Conservation (phyloP, 2,797 vertebrate species). For the Choloepus didactylus region DNA sequence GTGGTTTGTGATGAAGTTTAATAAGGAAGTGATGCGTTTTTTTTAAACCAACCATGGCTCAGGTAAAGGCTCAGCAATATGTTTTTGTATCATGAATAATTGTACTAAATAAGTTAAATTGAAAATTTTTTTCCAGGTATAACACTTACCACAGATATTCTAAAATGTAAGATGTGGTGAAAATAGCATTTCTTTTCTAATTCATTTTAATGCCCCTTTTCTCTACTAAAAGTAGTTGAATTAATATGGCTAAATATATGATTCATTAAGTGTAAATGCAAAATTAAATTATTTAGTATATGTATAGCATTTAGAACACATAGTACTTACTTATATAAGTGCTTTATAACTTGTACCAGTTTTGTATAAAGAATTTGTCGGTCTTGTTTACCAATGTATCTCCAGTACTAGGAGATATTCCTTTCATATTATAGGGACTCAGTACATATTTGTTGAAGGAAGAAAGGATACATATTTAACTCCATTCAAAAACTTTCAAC, state of each 20-base stretch:
- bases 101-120: not conserved
- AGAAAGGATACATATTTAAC: constrained; percentile 36
- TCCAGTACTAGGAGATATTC: constrained; percentile 32
- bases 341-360: constrained; percentile 10
- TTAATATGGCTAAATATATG: constrained; percentile 38
- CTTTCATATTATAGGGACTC: not conserved
- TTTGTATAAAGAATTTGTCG: constrained; percentile 32
- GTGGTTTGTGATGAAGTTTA: constrained; percentile 31
- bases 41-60: not conserved
- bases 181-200: constrained; percentile 45
- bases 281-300: constrained; percentile 30
- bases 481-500: not conserved
- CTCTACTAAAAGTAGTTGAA: not conserved
- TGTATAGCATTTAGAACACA: not conserved
- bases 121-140: not conserved
- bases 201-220: constrained; percentile 17
- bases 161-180: constrained; percentile 13
- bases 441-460: constrained; percentile 51
- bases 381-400: constrained; percentile 28
- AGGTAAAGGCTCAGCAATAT: not conserved
- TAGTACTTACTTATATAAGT: not conserved
- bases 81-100: not conserved
- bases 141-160: not conserved
- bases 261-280: constrained; percentile 7
- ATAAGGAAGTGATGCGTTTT: not conserved